These are phyloP conservation scores for Mesoligia furuncula DNA, from an alignment of 2,888 invertebrate genomes.

Conservation along the genomic window DNA sequence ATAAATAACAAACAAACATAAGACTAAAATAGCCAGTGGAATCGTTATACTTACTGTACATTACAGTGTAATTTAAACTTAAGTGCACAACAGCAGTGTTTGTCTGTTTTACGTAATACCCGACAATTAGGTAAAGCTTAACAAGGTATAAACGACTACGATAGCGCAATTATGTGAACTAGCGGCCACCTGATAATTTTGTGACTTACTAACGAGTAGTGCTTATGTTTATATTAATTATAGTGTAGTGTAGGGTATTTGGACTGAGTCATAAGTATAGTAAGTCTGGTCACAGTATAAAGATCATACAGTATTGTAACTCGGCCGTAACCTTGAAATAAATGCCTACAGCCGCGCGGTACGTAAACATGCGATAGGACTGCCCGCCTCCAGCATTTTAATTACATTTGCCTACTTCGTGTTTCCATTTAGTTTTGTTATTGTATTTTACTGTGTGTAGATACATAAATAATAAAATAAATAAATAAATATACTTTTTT, in stretches of 20 bases:
- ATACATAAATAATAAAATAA: no score
- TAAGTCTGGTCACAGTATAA: no score
- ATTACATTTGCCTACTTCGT: no score
- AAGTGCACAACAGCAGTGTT: constrained; percentile 52
- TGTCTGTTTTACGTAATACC: constrained; percentile 55
- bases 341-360: no score
- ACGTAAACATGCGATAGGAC: no score
- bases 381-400: no score
- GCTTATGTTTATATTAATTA: constrained; percentile 8
- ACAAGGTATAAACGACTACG: constrained; percentile 53
- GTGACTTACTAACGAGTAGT: constrained; percentile 29
- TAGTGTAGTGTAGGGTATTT: not conserved
- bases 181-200: constrained; percentile 50
- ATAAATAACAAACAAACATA: constrained; percentile 41
- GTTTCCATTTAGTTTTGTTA: no score
- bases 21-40: constrained; percentile 40
- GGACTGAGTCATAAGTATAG: not conserved
- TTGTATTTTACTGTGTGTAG: no score
- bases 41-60: constrained; percentile 57
- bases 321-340: no score
- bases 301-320: no score
- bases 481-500: no score
- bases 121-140: constrained; percentile 58
- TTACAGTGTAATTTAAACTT: constrained; percentile 56
- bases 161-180: constrained; percentile 55